Evolutionary conservation across 2,888 invertebrate genomes (phyloP).

Genomic region (Choristoneura rosaceana): DNA sequence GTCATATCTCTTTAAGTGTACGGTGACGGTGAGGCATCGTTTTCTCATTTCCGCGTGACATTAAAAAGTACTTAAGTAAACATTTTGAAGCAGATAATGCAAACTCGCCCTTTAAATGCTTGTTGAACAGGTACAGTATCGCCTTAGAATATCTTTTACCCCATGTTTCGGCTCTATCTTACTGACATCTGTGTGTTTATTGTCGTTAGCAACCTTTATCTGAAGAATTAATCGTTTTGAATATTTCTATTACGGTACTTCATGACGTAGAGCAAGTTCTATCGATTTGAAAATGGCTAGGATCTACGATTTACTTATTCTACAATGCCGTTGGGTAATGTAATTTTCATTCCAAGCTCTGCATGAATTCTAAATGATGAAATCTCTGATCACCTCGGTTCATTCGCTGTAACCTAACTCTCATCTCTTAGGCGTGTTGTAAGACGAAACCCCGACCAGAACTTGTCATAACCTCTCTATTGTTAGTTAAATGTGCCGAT

Average conservation of each 20-base stretch:
- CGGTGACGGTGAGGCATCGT: background rate
- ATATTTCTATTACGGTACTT: background rate
- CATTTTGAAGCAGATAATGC: conserved; percentile 2
- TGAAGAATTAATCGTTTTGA: background rate
- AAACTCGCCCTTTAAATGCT: background rate
- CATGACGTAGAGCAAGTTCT: background rate
- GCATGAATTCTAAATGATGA: background rate
- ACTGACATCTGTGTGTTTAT: background rate
- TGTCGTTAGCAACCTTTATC: conserved; percentile 14
- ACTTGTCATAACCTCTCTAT: background rate
- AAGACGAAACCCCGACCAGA: background rate
- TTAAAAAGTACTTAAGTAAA: conserved; percentile 14
- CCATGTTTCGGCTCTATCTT: conserved; percentile 3
- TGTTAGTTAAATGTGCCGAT: conserved; percentile 15
- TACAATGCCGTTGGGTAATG: too few relatives aligned
- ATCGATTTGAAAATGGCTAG: too few relatives aligned
- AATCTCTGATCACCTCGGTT: background rate
- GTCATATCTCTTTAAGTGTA: conserved; percentile 4
- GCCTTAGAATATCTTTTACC: conserved; percentile 2
- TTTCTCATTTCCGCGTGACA: conserved; percentile 16
- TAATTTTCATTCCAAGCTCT: background rate
- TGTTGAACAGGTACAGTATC: conserved; percentile 15
- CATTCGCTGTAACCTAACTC: background rate
- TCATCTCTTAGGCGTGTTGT: background rate
- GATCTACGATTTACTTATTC: too few relatives aligned